Base-by-base conservation (phyloP, 2,797 vertebrate species). In the Meda fulgida region DNA sequence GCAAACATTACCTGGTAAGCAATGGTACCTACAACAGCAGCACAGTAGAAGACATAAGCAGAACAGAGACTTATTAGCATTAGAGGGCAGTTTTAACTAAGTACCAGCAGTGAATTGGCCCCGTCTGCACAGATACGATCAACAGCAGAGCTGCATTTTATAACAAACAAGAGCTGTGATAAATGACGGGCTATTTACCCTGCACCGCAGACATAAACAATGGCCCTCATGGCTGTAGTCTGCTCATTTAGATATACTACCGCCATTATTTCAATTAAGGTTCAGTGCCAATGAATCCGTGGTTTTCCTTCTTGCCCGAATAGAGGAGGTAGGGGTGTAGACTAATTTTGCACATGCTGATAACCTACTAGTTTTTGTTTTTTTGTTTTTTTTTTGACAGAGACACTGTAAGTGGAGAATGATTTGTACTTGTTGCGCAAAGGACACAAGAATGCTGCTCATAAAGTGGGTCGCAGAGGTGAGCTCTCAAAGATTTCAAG, bases 191-290 rank as follows among this genome's bases (percentile, higher is more conserved):
- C 88, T 89, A 92, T 94, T 94, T 92, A 93, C 91, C 87, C 91
- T 71, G 88, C 89, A 90, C 94, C 91, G 91, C 91, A 95, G 95
- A 96, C 95, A 95, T 95, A 96, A 96, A 96, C 95, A 96, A 88
- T 86, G 91, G 79, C 91, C 93, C 90, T 84, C 92, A 93, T 92
- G 92, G 91, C 92, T 92, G 91, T 91, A 93, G 92, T 92, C 89
- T 89, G 90, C 92, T 92, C 91, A 94, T 95, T 96, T 94, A 93
- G 93, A 93, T 93, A 89, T 84, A 93, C 91, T 91, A 90, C 92
- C 87, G 40, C 92, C 93, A 95, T 95, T 95, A 96, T 91, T 16
- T 87, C 91, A 91, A 94, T 94, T 94, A 94, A 91, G 93, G 93
- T 93, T 93, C 94, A 94, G 86, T 94, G 94, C 90, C 91, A 92